Conservation (phyloP, 2,888 invertebrate species). For the Serripes groenlandicus region DNA sequence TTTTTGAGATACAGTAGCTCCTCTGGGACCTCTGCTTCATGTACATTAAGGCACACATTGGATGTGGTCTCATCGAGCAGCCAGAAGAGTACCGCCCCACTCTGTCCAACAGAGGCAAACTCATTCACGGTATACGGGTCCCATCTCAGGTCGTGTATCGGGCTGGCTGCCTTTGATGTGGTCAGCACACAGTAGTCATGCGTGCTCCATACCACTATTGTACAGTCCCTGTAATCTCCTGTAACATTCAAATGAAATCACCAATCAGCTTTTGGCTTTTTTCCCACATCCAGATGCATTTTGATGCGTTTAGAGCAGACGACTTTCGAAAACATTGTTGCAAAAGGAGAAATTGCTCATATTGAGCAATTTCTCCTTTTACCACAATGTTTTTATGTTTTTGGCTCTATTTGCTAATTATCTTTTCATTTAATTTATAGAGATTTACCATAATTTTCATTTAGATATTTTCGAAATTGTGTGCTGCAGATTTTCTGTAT, state of each 20-base stretch:
- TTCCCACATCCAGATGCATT: too few relatives aligned
- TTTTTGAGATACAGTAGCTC: slow-evolving; percentile 75
- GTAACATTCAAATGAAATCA: slow-evolving; percentile 14
- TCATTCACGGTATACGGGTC: slow-evolving; percentile 85
- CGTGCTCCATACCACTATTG: slow-evolving; percentile 84
- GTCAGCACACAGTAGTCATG: slow-evolving; percentile 77
- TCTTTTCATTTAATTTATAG: too few relatives aligned
- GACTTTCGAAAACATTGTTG: neutral
- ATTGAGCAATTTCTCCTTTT: neutral
- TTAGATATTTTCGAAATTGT: neutral
- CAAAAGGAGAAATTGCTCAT: neutral
- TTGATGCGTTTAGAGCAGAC: neutral
- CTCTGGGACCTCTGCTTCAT: slow-evolving; percentile 83
- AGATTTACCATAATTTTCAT: neutral
- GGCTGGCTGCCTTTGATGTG: slow-evolving; percentile 77
- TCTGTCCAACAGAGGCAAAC: slow-evolving; percentile 84
- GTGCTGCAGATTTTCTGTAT: neutral
- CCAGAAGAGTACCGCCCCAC: slow-evolving; percentile 84
- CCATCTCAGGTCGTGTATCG: slow-evolving; percentile 84
- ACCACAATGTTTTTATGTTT: neutral
- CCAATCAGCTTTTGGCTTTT: too few relatives aligned
- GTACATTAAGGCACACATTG: slow-evolving; percentile 80
- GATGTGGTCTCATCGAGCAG: slow-evolving; percentile 82
- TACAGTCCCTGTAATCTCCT: slow-evolving; percentile 85
- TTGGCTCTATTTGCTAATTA: too few relatives aligned